A percentile compares a stretch with the other conserved stretches of the same genome.
Evolutionary conservation across 2,888 invertebrate species (phyloP).

Genomic region (Dinocampus coccinellae): DNA sequence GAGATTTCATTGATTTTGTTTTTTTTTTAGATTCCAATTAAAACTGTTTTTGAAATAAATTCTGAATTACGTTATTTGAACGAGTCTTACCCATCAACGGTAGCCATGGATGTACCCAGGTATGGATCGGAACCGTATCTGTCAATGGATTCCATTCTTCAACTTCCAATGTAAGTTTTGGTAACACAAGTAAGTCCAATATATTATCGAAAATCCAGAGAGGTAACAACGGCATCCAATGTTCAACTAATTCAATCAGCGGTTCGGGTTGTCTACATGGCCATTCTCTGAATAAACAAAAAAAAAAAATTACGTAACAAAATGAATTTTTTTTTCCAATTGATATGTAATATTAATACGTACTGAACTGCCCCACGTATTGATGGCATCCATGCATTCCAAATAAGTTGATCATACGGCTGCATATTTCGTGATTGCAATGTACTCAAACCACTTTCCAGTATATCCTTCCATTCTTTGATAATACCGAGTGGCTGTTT

Average conservation of each 20-base stretch:
- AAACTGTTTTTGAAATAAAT: background rate
- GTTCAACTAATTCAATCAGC: constrained; percentile 83
- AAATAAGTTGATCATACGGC: constrained; percentile 86
- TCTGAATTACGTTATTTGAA: background rate
- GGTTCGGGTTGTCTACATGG: constrained; percentile 84
- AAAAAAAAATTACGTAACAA: background rate
- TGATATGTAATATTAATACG: no score
- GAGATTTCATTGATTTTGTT: background rate
- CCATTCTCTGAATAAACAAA: constrained; percentile 76
- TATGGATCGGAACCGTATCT: constrained; percentile 95
- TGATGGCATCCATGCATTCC: constrained; percentile 93
- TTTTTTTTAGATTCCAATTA: background rate
- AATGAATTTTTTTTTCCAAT: constrained; percentile 63
- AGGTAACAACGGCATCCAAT: constrained; percentile 86
- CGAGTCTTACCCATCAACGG: constrained; percentile 78
- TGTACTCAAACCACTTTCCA: constrained; percentile 67
- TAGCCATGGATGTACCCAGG: constrained; percentile 98
- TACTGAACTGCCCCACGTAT: constrained; percentile 81
- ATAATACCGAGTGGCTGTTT: constrained; percentile 77
- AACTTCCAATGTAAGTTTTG: constrained; percentile 81
- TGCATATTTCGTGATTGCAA: constrained; percentile 70
- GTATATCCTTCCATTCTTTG: constrained; percentile 79
- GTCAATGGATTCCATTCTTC: constrained; percentile 95
- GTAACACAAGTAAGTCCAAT: constrained; percentile 85
- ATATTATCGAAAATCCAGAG: constrained; percentile 87